Evolutionary conservation across 2,113 vertebrate genomes (phyloP), one percentile per base, ranked within the genome.

Genomic region (Oreamnos americanus): DNA sequence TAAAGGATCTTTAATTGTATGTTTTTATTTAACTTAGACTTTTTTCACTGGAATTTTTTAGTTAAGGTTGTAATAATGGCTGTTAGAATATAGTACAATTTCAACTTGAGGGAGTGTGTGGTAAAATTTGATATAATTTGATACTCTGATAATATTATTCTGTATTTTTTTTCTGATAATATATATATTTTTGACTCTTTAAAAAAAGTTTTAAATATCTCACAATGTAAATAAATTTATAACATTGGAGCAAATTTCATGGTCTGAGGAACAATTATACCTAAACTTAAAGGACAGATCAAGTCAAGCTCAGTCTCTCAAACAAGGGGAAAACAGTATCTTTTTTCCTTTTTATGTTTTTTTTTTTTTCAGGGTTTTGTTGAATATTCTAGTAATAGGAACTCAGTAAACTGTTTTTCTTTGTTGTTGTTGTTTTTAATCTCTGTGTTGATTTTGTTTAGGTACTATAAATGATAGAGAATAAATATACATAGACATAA

Each of bases 1-100:
- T 30, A 96, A 94, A 55, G 64, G 11, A 89, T 55, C 3, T 47
- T 71, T 92, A 88, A 58, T 58, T 67, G n/a, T 89, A 47, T 90
- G 28, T 5, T 85, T 82, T 87, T 53, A 55, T 14, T 33, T 79
- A 85, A 23, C 2, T 55, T 30, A 57, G 33, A 85, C 45, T 79
- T 81, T 45, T 16, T 1, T 58, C 0, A 7, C 14, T 92, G 4
- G 1, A 57, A 86, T 3, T 1, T 71, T 90, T 43, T 62, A 76
- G 26, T 51, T 81, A 81, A 81, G 19, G 28, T 19, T 19, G 19
- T 10, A 7, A 64, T 93, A 53, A 49, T 53, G 8, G 1, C 4
- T 45, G 12, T 33, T 71, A 67, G 6, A 3, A 64, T 51, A 58
- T 49, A 3, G 6, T 57, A 36, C 74, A 5, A 47, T 15, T 78